Base-by-base conservation (phyloP, 1,140 invertebrate species). In the Parasteatoda tepidariorum region DNA sequence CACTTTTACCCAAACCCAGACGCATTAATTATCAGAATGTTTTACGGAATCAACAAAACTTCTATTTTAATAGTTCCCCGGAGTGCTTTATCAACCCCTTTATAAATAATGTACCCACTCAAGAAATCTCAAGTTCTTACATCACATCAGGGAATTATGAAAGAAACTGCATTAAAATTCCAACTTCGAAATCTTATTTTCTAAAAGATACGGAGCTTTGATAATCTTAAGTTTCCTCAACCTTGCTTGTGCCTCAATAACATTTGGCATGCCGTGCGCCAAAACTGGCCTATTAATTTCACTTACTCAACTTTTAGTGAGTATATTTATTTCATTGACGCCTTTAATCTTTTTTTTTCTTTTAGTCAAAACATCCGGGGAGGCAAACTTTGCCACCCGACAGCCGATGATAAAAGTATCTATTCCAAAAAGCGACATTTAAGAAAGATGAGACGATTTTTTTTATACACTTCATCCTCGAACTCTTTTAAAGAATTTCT, bases 351-450 rank as follows among this genome's bases (percentile, higher is more conserved):
- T n/a, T 1, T 2, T 28, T 24, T 9, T 48, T 9, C 18, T 9
- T n/a, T 6, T 22, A 59, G 57, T 26, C 57, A 59, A 59, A 26
- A 13, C 24, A 59, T 26, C n/a, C 15, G 57, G 11, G 24, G 5
- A 13, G 57, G 24, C 18, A 59, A 59, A 57, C 57, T 54, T 15
- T 41, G 38, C 38, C 18, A 71, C 48, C 68, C 68, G 4, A 28
- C 38, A 2, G 68, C 38, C 28, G 48, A 55, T 55, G 24, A 33
- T 57, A 18, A 24, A 57, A 57, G 28, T 55, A 71, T 71, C 68
- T 30, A 22, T 71, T 71, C 18, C 31, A 54, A 78, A 74, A 78
- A 54, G n/a, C 59, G 62, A 66, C 74, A 78, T 78, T 78, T 78
- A n/a, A 26, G n/a, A n/a, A 55, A 66, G 74, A 78, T 78, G 61